A percentile compares a stretch with the other conserved stretches of the same genome.
phyloP scores from a whole-genome alignment of 2,888 invertebrate genomes.

The Resseliella maxima region DNA sequence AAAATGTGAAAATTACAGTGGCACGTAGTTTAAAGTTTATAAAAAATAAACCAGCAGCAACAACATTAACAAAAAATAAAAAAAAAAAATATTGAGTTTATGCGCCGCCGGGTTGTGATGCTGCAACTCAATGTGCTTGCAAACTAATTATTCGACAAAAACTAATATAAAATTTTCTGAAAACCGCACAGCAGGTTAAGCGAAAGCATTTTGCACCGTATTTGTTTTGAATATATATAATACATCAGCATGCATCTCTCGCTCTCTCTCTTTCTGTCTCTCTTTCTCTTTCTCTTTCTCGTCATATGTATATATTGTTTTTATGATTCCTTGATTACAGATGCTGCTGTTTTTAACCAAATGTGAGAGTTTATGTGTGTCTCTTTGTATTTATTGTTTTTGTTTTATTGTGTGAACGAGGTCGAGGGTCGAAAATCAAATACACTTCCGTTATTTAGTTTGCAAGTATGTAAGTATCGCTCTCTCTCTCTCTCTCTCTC shows the following conservation, averaged over 20 bases:
- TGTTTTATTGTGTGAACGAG: background rate
- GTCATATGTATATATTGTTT: background rate
- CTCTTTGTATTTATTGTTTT: too few species aligned
- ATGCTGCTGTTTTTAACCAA: too few species aligned
- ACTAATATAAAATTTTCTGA: constrained; percentile 11
- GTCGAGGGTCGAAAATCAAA: background rate
- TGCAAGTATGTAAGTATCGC: too few species aligned
- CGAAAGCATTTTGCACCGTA: background rate
- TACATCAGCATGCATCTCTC: too few species aligned
- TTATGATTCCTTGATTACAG: too few species aligned
- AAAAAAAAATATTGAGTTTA: background rate
- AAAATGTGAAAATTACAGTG: constrained; percentile 13
- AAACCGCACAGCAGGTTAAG: background rate
- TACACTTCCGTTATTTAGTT: background rate
- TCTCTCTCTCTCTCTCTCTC: too few species aligned
- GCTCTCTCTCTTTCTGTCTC: too few species aligned
- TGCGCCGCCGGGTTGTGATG: background rate
- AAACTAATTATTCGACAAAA: background rate
- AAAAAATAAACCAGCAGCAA: background rate
- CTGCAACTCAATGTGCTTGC: background rate
- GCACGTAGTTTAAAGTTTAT: constrained; percentile 29
- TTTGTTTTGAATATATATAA: background rate
- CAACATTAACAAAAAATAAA: too few species aligned
- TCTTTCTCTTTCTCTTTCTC: too few species aligned
- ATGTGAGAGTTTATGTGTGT: too few species aligned